A percentile compares a stretch with the other conserved stretches of the same genome.
Evolutionary conservation across 2,797 vertebrate species (phyloP).

Genomic region (Setipinna tenuifilis): DNA sequence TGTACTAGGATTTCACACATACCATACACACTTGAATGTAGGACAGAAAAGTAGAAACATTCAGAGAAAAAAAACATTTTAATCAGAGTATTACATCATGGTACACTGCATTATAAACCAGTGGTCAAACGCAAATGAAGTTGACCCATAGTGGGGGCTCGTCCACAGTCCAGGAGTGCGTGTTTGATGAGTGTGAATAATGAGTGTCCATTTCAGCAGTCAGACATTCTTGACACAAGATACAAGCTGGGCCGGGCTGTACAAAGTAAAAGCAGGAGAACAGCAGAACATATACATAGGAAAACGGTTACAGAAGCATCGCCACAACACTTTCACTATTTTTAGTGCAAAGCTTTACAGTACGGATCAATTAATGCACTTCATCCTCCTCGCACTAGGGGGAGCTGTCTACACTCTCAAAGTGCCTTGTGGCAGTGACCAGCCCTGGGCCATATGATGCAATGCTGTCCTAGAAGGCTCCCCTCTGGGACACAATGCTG

Average conservation of each 20-base stretch:
- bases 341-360: conserved; percentile 26
- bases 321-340: conserved; percentile 18
- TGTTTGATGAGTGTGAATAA: background rate
- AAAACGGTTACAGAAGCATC: conserved; percentile 4
- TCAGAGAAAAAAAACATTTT: conserved; percentile 20
- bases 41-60: background rate
- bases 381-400: background rate
- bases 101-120: conserved; percentile 26
- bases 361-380: conserved; percentile 21
- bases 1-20: background rate
- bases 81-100: conserved; percentile 26
- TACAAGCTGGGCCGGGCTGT: conserved; percentile 3
- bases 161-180: conserved; percentile 11
- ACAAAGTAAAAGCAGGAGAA: conserved; percentile 22
- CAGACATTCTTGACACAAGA: conserved; percentile 17
- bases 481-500: background rate
- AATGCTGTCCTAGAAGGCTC: background rate
- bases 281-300: conserved; percentile 1
- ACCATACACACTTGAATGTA: background rate
- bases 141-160: background rate
- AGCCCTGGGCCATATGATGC: background rate
- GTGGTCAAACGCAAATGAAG: conserved; percentile 14
- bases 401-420: conserved; percentile 1
- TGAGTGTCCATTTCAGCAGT: conserved; percentile 5
- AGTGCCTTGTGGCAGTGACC: background rate